Base-by-base conservation (phyloP, 2,113 vertebrate species). In the Alouatta palliata region DNA sequence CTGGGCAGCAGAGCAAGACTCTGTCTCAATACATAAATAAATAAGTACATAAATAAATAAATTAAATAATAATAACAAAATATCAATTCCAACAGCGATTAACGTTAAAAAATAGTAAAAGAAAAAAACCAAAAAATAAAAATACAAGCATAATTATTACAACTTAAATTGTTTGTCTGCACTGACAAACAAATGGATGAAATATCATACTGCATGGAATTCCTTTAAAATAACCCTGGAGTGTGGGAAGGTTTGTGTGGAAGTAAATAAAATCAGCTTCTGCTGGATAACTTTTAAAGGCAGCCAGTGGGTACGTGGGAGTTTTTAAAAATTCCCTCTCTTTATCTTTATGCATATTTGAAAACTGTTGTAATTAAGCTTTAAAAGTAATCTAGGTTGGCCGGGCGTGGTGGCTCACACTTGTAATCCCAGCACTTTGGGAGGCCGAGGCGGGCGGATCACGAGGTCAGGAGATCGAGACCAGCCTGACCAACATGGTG, bases 221-320 rank as follows among this genome's bases (percentile, higher is more conserved):
- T 95, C 66, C 84, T 77, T 94, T 82, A 52, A 87, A 90, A 77
- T 49, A 94, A 85, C 71, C 54, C 23, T 40, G 47, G 40, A 40
- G 47, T 2, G 6, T 13, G 35, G 43, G 43, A 32, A 40, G 40
- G 68, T 23, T 90, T 47, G 43, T 37, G 32, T 8, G 13, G 64
- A 81, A 54, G 52, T 30, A 17, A 91, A 83, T 76, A 82, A 91
- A 87, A 77, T 68, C 76, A 73, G 43, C 27, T 43, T 47, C 75
- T 16, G 4, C 25, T 47, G 40, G 75, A 4, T 77, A 77, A 77
- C 75, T 47, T 30, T 47, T 82, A 49, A 32, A 56, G 49, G 32
- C 54, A 49, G 40, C 56, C 47, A 76, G 76, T 58, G 21, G 35
- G 56, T 43, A 84, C 19, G 9, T 9, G 30, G 19, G 61, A 89